These are phyloP conservation scores for Lichenostomus cassidix DNA, from an alignment of 2,113 vertebrate species.

Conservation along the genomic window DNA sequence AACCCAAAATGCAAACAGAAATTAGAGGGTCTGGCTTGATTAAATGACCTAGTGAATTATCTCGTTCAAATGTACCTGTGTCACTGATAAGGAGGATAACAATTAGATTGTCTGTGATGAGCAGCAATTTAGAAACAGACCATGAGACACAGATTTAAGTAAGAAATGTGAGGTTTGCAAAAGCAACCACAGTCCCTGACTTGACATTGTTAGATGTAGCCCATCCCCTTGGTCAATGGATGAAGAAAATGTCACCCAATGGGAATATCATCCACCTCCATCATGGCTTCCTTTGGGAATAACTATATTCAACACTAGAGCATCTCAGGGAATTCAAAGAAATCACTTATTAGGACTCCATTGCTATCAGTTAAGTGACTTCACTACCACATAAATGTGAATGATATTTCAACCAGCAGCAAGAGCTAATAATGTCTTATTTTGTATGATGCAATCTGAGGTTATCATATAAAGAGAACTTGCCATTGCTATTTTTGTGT, in stretches of 20 bases:
- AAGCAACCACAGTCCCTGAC: not conserved
- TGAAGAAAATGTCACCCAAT: not conserved
- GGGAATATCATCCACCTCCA: not conserved
- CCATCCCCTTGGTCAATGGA: not conserved
- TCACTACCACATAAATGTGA: not conserved
- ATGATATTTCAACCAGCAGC: not conserved
- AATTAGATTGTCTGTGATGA: not conserved
- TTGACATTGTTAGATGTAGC: not conserved
- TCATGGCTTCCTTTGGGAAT: not conserved
- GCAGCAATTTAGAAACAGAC: not conserved
- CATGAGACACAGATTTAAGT: not conserved
- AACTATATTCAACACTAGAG: not conserved
- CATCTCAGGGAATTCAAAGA: not conserved
- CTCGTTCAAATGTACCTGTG: not conserved
- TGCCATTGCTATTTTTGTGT: constrained; percentile 10
- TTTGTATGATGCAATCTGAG: not conserved
- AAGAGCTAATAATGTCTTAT: not conserved
- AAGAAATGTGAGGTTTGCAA: not conserved
- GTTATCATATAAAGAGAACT: not conserved
- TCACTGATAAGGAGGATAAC: not conserved
- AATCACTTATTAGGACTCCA: not conserved
- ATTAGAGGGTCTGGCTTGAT: not conserved
- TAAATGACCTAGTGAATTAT: not conserved
- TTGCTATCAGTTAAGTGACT: not conserved
- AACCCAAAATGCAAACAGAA: not conserved